Base-by-base conservation (phyloP, 2,888 invertebrate species). In the Drosophila neoperkinsi region DNA sequence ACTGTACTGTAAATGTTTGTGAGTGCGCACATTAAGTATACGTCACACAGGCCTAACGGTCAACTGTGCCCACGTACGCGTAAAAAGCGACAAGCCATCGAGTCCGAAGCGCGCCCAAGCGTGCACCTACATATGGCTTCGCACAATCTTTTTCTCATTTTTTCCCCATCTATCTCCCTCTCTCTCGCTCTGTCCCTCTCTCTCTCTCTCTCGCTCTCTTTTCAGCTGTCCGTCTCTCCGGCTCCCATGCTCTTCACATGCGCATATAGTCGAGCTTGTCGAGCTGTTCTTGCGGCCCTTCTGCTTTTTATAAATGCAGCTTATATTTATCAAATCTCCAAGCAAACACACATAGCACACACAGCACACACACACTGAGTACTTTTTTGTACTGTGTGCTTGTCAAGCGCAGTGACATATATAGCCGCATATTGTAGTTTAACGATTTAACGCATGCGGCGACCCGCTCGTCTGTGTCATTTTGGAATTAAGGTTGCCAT, bases 31-130 rank as follows among this genome's bases (percentile, higher is more conserved):
- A 67, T 79, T 82, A 69, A 66, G 69, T 82, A 68, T 82, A 46
- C 73, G 66, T 46, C 68, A 38, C 60, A 57, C 70, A 53, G 63
- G 50, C 65, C 55, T 49, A 68, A 46, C 53, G 79, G 79, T 82
- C 77, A 79, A 82, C 79, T 83, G 71, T 81, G 81, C 63, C 62
- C 81, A 81, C 81, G 77, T 81, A 83, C 81, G 81, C 81, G 77
- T 81, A 77, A 71, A 82, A 82, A 36, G 51, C 67, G 67, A 60
- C 62, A 55, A 74, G 38, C 55, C 62, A 70, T 59, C 62, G 65
- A 55, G 56, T 58, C 46, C 50, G 43, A 74, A 79, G 71, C 71
- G 71, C 71, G 71, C 51, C 79, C 75, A 74, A 71, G 75, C 74
- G 79, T 78, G 71, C 53, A 57, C 60, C 43, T 66, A 61, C 63